Conservation (phyloP, 37 sponge, comb jelly and placozoan genomes). For the Geodia barretti region DNA sequence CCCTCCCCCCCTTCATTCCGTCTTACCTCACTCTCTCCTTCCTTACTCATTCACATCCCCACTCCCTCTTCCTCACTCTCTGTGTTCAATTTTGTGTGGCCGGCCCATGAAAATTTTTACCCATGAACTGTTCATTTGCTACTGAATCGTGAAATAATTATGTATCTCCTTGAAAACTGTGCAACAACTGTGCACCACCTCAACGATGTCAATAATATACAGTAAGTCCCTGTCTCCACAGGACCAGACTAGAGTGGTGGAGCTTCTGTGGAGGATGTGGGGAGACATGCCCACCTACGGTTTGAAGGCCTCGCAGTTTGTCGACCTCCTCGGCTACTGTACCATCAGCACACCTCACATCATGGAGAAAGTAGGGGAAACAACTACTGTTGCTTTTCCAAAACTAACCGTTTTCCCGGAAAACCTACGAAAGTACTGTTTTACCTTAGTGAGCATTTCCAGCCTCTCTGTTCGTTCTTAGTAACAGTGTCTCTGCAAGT, state of each 20-base stretch:
- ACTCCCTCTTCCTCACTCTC: neutral
- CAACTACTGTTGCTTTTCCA: neutral
- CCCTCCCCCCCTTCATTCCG: neutral
- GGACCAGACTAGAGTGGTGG: slow-evolving; percentile 49
- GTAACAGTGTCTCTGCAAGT: too few species aligned
- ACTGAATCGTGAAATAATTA: too few species aligned
- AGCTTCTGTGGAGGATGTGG: slow-evolving; percentile 83
- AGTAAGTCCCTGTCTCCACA: too few species aligned
- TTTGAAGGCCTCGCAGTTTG: slow-evolving; percentile 87
- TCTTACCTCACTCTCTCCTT: neutral
- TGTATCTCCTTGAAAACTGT: too few species aligned
- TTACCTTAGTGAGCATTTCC: neutral
- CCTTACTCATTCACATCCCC: neutral
- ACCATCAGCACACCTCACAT: slow-evolving; percentile 52
- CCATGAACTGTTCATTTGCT: too few species aligned
- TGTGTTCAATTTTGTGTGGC: too few species aligned
- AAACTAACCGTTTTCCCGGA: neutral
- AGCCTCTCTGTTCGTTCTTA: too few species aligned
- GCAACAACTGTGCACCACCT: too few species aligned
- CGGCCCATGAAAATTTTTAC: too few species aligned
- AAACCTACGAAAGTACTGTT: neutral
- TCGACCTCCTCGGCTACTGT: slow-evolving; percentile 83
- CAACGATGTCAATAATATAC: too few species aligned
- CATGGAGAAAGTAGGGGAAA: slow-evolving; percentile 50
- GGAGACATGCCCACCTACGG: slow-evolving; percentile 73